These are phyloP conservation scores for Mobula birostris DNA, from an alignment of 2,113 vertebrate species.

Conservation along the genomic window DNA sequence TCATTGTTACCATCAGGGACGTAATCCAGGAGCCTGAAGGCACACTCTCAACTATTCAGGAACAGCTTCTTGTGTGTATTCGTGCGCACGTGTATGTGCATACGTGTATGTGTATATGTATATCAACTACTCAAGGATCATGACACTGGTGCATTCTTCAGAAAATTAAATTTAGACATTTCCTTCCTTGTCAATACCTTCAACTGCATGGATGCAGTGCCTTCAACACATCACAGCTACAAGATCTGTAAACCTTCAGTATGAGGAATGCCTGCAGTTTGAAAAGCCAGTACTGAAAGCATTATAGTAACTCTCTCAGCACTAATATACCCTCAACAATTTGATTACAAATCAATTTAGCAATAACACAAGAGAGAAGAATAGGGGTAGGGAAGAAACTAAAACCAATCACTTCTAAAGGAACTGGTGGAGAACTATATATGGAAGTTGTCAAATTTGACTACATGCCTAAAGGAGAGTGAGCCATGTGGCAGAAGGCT, in stretches of 20 bases:
- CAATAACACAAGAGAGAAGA: background rate
- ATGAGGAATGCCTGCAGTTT: background rate
- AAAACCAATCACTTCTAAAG: background rate
- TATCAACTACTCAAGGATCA: too few relatives aligned
- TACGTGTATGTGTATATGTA: too few relatives aligned
- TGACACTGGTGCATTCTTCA: too few relatives aligned
- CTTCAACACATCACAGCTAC: background rate
- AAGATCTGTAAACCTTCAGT: background rate
- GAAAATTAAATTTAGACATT: background rate
- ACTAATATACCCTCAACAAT: background rate
- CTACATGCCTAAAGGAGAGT: background rate
- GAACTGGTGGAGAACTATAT: background rate
- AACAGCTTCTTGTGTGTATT: too few relatives aligned
- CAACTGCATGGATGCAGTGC: background rate
- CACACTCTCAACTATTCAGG: too few relatives aligned
- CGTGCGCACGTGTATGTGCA: too few relatives aligned
- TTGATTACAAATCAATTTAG: background rate
- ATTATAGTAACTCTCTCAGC: background rate
- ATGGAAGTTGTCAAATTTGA: background rate
- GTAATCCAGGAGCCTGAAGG: too few relatives aligned
- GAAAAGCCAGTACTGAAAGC: background rate
- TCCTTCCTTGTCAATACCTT: background rate
- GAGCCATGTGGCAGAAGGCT: background rate
- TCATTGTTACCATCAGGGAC: too few relatives aligned
- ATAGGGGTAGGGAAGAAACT: background rate